Percentiles rank a stretch among this genome's conserved stretches.
These are phyloP conservation scores for Rhabdomys pumilio DNA, from an alignment of 2,797 vertebrate genomes.

Conservation along the genomic window DNA sequence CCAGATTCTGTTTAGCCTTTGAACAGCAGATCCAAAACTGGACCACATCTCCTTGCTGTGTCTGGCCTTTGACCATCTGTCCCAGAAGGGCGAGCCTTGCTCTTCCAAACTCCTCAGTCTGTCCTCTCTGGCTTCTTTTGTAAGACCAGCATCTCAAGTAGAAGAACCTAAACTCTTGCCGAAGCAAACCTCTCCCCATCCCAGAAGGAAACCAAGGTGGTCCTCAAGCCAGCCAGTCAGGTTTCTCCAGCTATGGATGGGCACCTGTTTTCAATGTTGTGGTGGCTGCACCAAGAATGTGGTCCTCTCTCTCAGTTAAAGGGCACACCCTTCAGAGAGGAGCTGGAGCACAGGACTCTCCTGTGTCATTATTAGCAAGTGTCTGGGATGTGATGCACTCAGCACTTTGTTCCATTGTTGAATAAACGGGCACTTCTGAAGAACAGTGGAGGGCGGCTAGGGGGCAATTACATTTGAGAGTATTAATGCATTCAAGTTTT, in stretches of 20 bases:
- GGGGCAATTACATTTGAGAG: neutral
- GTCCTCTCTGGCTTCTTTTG: neutral
- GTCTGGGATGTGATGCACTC: neutral
- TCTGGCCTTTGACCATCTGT: neutral
- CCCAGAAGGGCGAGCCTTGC: neutral
- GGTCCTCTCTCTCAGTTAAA: neutral
- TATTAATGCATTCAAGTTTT: constrained; percentile 12
- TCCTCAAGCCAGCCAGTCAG: neutral
- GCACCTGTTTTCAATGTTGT: neutral
- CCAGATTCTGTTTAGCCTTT: neutral
- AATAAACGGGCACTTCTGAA: neutral
- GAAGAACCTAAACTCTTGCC: neutral
- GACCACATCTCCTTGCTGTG: neutral
- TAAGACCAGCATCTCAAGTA: neutral
- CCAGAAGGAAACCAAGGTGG: neutral
- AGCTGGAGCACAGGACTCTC: neutral
- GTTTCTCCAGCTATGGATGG: neutral
- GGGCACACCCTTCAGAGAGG: neutral
- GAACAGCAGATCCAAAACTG: neutral
- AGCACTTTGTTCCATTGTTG: constrained; percentile 7
- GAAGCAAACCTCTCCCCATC: neutral
- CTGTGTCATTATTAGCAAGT: neutral
- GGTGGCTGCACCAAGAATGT: no score
- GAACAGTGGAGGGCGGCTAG: neutral
- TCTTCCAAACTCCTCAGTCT: neutral